A percentile compares a stretch with the other conserved stretches of the same genome.
Conservation (phyloP, 2,888 invertebrate species). For the Caprella mutica region DNA sequence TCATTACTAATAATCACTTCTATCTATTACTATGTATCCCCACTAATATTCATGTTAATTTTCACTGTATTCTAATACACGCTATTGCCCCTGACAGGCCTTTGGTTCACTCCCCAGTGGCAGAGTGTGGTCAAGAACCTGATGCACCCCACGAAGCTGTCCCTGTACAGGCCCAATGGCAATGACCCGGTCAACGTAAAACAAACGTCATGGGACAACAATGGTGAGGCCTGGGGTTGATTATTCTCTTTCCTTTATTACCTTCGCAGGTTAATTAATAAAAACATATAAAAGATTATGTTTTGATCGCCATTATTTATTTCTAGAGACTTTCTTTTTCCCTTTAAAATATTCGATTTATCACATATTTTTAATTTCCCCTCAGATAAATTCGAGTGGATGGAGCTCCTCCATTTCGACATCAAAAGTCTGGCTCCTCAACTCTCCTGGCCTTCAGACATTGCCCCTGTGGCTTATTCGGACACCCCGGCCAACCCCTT, state of each 20-base stretch:
- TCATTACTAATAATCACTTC: too few species aligned
- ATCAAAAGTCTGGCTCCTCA: slow-evolving; percentile 76
- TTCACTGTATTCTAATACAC: too few species aligned
- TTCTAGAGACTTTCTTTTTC: neutral
- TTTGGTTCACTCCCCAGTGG: slow-evolving; percentile 92
- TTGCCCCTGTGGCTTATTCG: slow-evolving; percentile 8
- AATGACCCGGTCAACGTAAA: slow-evolving; percentile 74
- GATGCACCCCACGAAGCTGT: slow-evolving; percentile 68
- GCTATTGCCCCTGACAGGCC: slow-evolving; percentile 44
- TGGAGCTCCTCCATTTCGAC: slow-evolving; percentile 71
- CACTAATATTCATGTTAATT: too few species aligned
- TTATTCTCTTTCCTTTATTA: too few species aligned
- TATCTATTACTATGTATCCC: too few species aligned
- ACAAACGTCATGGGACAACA: slow-evolving; percentile 21
- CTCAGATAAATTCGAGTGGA: slow-evolving; percentile 74
- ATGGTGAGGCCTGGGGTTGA: slow-evolving; percentile 26
- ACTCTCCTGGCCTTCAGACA: slow-evolving; percentile 46
- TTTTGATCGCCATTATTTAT: neutral
- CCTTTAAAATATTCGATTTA: too few species aligned
- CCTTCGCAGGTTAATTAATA: too few species aligned
- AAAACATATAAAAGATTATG: too few species aligned
- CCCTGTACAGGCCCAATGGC: slow-evolving; percentile 79
- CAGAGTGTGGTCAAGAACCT: slow-evolving; percentile 56
- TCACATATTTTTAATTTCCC: too few species aligned
- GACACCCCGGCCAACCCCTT: neutral